These are phyloP conservation scores for Choloepus didactylus DNA, from an alignment of 2,797 vertebrate genomes.

Conservation along the genomic window DNA sequence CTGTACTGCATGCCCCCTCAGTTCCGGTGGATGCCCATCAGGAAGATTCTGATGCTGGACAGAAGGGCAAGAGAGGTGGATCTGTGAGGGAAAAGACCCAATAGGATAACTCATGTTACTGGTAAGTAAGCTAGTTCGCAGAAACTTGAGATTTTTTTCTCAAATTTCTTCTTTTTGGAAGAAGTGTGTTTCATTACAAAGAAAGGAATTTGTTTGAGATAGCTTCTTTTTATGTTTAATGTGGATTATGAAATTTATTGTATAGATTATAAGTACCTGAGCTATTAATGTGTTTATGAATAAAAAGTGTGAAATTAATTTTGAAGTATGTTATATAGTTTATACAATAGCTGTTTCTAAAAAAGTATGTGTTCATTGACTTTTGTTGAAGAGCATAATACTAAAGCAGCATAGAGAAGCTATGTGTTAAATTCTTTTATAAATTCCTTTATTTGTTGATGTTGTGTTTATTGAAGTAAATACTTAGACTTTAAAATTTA, in stretches of 20 bases:
- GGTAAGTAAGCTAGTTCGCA: slow-evolving; percentile 81
- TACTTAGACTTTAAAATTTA: slow-evolving; percentile 3
- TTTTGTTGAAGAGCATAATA: slow-evolving; percentile 58
- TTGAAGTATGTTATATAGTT: slow-evolving; percentile 20
- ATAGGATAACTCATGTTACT: slow-evolving; percentile 85
- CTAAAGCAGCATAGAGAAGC: slow-evolving; percentile 33
- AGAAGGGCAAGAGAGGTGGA: slow-evolving; percentile 84
- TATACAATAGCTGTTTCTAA: slow-evolving; percentile 17
- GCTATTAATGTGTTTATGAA: slow-evolving; percentile 1
- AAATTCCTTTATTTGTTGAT: slow-evolving; percentile 9
- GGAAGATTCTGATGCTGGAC: slow-evolving; percentile 78
- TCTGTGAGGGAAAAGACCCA: slow-evolving; percentile 86
- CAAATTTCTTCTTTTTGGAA: slow-evolving; percentile 68
- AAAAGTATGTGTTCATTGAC: slow-evolving; percentile 6
- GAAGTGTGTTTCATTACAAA: slow-evolving; percentile 49
- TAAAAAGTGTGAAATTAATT: slow-evolving; percentile 45
- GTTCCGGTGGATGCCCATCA: slow-evolving; percentile 78
- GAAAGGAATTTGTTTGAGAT: slow-evolving; percentile 38
- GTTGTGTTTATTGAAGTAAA: slow-evolving; percentile 56
- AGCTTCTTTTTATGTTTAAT: slow-evolving; percentile 48
- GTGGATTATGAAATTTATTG: slow-evolving; percentile 18
- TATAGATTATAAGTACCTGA: slow-evolving; percentile 39
- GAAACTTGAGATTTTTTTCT: slow-evolving; percentile 67
- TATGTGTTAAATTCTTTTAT: slow-evolving; percentile 30
- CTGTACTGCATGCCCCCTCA: slow-evolving; percentile 85